A percentile compares a stretch with the other conserved stretches of the same genome.
Evolutionary conservation across 1,140 invertebrate species (phyloP).

Genomic region (Danaus melanippus): DNA sequence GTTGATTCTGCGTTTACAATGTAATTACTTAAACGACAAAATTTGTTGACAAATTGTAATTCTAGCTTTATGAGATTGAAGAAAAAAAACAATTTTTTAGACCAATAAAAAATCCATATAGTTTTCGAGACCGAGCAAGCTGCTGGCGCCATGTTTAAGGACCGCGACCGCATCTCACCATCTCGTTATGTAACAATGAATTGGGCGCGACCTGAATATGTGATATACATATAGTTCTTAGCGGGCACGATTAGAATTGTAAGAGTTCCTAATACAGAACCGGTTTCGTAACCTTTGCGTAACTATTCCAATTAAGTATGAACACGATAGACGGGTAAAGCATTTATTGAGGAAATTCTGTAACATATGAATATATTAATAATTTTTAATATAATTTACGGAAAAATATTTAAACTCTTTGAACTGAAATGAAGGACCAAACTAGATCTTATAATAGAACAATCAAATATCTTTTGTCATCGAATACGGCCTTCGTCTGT

Average conservation of each 20-base stretch:
- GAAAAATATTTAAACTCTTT: neutral
- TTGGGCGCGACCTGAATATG: constrained; percentile 30
- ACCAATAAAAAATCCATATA: too few species aligned
- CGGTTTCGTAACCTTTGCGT: constrained; percentile 28
- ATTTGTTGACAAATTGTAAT: too few species aligned
- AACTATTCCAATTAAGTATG: constrained; percentile 18
- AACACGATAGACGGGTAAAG: constrained; percentile 2
- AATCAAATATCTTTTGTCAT: too few species aligned
- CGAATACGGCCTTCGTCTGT: too few species aligned
- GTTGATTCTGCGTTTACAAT: too few species aligned
- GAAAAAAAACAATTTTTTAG: too few species aligned
- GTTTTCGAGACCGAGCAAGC: too few species aligned
- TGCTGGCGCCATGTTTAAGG: constrained; percentile 1
- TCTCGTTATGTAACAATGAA: constrained; percentile 29
- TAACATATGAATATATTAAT: neutral
- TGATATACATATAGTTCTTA: constrained; percentile 13
- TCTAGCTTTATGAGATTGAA: too few species aligned
- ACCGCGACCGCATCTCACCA: neutral
- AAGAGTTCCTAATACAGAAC: constrained; percentile 18
- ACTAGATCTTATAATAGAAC: too few species aligned
- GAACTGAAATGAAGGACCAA: too few species aligned
- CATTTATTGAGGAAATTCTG: constrained; percentile 10
- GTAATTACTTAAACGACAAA: too few species aligned
- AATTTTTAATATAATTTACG: too few species aligned
- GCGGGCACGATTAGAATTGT: constrained; percentile 26